Base-by-base conservation (phyloP, 1,140 invertebrate species). In the Papilio glaucus region DNA sequence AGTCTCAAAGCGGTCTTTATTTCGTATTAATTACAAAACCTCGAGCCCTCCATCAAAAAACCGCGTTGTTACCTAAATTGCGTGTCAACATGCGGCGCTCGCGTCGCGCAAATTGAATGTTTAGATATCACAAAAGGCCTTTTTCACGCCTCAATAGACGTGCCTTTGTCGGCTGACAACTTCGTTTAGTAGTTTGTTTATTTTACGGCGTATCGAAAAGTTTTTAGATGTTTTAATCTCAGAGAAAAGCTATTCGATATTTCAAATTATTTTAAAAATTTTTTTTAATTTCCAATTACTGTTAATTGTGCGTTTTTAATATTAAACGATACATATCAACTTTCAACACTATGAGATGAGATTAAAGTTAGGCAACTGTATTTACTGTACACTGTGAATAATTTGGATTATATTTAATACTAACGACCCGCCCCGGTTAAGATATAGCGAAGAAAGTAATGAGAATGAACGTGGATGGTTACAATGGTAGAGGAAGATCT, bases 11-110 rank as follows among this genome's bases (percentile, higher is more conserved):
- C 49, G 49, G 49, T 57, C 18, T 57, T 65, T 39, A 65, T 39
- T 65, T n/a, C 21, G 9, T 65, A 65, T 65, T 65, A 65, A 65
- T 65, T 65, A 65, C 62, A 39, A 37, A 65, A 65, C 37, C 62
- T 38, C 29, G 39, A 39, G 62, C 62, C 37, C 18, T 37, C 18
- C 62, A 38, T 21, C 62, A 38, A 65, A 65, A 65, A 65, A 39
- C 15, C 62, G n/a, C 29, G 18, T 65, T 65, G n/a, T 65, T 65
- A 57, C 8, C 18, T 6, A 49, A 49, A 49, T 62, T 65, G 15
- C 15, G 18, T 37, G 3, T 33, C 29, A 21, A 9, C 15, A 37
- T 15, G n/a, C 37, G 37, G 62, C 37, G 29, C 26, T 65, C 41
- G 29, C 13, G 12, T 33, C 49, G 63, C 29, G 60, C 29, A 41